Percentiles rank a stretch among this genome's conserved stretches.
Evolutionary conservation across 2,113 vertebrate genomes (phyloP).

Genomic region (Eclectus roratus): DNA sequence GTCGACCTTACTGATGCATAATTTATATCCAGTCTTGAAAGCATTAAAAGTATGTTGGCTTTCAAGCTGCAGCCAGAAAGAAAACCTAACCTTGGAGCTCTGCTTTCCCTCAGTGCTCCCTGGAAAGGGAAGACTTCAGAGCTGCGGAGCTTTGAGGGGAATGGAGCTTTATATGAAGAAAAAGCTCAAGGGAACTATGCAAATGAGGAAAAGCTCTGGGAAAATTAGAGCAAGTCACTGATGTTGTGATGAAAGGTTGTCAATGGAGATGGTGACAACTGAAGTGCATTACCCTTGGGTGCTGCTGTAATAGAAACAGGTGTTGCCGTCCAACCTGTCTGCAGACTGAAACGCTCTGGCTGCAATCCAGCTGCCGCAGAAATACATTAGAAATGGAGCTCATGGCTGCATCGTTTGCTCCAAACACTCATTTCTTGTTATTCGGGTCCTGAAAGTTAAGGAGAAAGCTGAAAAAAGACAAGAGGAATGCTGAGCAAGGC

Average conservation of each 20-base stretch:
- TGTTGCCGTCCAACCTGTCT: conserved; percentile 56
- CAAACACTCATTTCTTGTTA: not conserved
- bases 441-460: not conserved
- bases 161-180: conserved; percentile 3
- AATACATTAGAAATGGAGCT: not conserved
- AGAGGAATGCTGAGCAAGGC: not conserved
- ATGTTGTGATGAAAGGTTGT: conserved; percentile 75
- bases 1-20: conserved; percentile 35
- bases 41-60: conserved; percentile 33
- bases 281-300: conserved; percentile 67
- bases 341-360: conserved; percentile 19
- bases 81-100: conserved; percentile 49
- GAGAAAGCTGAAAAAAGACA: not conserved
- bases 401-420: conserved; percentile 39
- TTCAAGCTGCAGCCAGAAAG: conserved; percentile 62
- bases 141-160: conserved; percentile 52
- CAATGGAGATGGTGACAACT: conserved; percentile 68
- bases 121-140: conserved; percentile 52
- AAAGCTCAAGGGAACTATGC: conserved; percentile 56
- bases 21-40: conserved; percentile 54
- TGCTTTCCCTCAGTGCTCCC: not conserved
- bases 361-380: not conserved
- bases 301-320: conserved; percentile 51
- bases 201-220: conserved; percentile 66
- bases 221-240: conserved; percentile 69